Conservation (phyloP, 2,113 vertebrate genomes). For the Notiomystis cincta region DNA sequence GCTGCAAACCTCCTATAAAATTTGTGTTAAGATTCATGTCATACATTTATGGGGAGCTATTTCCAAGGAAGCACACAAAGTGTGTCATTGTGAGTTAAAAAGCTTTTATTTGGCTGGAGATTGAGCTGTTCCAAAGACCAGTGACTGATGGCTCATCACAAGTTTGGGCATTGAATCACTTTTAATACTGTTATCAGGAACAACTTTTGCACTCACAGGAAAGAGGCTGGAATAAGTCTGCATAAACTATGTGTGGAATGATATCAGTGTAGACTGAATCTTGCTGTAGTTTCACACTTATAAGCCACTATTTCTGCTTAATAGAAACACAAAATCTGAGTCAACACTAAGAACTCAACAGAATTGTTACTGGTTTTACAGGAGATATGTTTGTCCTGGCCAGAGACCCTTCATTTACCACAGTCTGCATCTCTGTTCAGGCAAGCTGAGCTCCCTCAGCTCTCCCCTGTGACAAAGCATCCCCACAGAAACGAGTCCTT, state of each 20-base stretch:
- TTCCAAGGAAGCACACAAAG: neutral
- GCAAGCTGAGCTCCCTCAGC: fast-evolving
- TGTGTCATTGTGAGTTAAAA: neutral
- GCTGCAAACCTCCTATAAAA: neutral
- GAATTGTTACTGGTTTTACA: neutral
- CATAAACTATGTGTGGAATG: neutral
- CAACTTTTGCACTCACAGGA: neutral
- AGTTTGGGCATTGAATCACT: neutral
- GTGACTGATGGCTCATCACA: neutral
- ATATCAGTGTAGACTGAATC: neutral
- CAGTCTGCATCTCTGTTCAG: neutral
- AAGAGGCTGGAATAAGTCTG: neutral
- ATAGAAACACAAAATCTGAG: neutral
- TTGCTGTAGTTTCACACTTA: neutral
- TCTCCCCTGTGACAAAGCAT: neutral
- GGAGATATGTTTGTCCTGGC: neutral
- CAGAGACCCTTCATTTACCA: neutral
- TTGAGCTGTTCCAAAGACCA: neutral
- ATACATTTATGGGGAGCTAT: neutral
- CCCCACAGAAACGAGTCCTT: neutral
- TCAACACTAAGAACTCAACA: neutral
- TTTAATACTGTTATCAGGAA: neutral
- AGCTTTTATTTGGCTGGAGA: neutral
- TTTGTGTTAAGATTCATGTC: neutral
- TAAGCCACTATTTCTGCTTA: neutral